Evolutionary conservation across 2,113 vertebrate genomes (phyloP), one percentile per base, ranked within the genome.

Genomic region (Paramormyrops kingsleyae): DNA sequence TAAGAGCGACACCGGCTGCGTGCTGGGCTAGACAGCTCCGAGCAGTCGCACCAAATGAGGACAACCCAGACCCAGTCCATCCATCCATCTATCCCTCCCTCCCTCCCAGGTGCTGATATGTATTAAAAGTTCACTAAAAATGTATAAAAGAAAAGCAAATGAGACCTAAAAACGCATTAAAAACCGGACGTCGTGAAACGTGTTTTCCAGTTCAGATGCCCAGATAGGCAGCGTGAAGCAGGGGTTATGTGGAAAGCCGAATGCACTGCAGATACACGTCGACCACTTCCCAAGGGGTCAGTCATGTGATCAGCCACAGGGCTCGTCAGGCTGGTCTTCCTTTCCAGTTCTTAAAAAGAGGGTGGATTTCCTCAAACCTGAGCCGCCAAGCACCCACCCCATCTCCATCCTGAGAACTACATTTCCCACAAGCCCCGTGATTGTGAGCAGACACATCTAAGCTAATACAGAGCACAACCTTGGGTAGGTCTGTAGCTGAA

Each of bases 51-150:
- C 46, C 85, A 87, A 53, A 87, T 6, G 24, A 59, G 42, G 21
- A 56, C 49, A 47, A 83, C 74, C 15, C 77, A 46, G 70, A 35
- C 49, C 6, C 27, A 13, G 62, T 66, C 83, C 53, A 90, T 90
- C 84, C 80, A 83, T 44, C 77, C 1, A 84, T 90, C 90, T 85
- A 89, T 66, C 83, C 53, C 89, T 90, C 84, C 53, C 90, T 90
- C 84, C 39, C 80, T 90, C 90, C 88, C 46, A 89, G 89, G 52
- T 87, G 89, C 90, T 94, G 93, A 94, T 94, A 94, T 92, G 93
- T 93, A 91, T 92, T 89, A 47, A 91, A 92, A 92, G 91, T 52
- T 93, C 92, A 91, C 91, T 92, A 35, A 87, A 87, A 87, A 87
- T 87, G 15, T 46, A 21, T 56, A 92, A 88, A 90, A 89, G 21